A percentile compares a stretch with the other conserved stretches of the same genome.
These are phyloP conservation scores for Engystomops pustulosus DNA, from an alignment of 2,113 vertebrate species.

Conservation along the genomic window DNA sequence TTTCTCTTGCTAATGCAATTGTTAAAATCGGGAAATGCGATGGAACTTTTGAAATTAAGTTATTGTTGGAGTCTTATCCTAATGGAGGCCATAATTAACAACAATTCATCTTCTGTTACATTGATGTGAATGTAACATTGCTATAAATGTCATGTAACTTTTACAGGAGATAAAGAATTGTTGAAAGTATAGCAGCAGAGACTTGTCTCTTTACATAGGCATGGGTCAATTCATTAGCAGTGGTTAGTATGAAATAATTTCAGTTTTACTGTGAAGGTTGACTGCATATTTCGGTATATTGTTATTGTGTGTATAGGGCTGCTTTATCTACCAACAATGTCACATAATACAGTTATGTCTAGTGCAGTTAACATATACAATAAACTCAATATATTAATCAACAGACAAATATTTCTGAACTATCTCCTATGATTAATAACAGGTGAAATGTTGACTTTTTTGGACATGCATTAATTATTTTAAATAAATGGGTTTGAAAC, in stretches of 20 bases:
- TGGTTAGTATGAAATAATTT: not conserved
- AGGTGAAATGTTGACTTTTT: too few species aligned
- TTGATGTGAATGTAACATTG: not conserved
- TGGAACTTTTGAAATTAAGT: conserved; percentile 53
- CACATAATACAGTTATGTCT: too few species aligned
- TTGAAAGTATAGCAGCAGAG: not conserved
- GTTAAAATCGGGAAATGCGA: conserved; percentile 41
- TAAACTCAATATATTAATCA: too few species aligned
- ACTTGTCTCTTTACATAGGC: not conserved
- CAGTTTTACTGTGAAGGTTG: not conserved
- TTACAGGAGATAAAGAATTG: not conserved
- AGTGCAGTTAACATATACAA: too few species aligned
- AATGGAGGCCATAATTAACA: conserved; percentile 40
- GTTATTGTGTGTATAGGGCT: not conserved
- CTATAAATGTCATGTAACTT: conserved; percentile 32
- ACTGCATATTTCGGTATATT: not conserved
- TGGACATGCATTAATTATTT: too few species aligned
- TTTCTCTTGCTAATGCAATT: conserved; percentile 49
- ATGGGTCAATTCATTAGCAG: not conserved
- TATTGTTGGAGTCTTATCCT: conserved; percentile 25
- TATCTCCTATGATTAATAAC: too few species aligned
- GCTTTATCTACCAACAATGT: not conserved
- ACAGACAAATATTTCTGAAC: too few species aligned
- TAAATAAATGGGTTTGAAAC: too few species aligned
- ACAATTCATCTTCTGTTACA: conserved; percentile 29